These are phyloP conservation scores for Oscheius sp. DNA, from an alignment of 2,888 invertebrate species.

Conservation along the genomic window DNA sequence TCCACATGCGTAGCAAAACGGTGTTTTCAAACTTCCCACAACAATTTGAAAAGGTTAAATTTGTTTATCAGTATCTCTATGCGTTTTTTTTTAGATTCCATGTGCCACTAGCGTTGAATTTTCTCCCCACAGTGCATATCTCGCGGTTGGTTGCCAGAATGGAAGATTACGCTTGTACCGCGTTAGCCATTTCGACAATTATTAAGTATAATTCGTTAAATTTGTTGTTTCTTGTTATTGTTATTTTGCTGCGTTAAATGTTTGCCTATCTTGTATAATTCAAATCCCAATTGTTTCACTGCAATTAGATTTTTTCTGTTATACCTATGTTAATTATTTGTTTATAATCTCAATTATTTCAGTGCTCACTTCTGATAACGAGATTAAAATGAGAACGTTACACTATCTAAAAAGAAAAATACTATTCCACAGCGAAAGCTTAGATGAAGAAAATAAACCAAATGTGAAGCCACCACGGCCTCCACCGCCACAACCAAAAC, in stretches of 20 bases:
- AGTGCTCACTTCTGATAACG: no score
- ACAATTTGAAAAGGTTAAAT: conserved; percentile 39
- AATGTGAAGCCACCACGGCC: no score
- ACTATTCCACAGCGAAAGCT: no score
- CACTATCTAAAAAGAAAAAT: no score
- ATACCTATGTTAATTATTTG: no score
- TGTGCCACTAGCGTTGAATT: conserved; percentile 44
- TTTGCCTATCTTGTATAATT: neutral
- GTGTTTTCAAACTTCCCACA: conserved; percentile 55
- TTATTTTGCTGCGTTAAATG: neutral
- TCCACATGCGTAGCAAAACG: conserved; percentile 49
- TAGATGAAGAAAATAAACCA: no score
- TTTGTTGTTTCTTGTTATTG: conserved; percentile 17
- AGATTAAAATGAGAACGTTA: no score
- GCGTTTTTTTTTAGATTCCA: conserved; percentile 29
- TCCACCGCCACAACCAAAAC: no score
- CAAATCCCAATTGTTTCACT: no score
- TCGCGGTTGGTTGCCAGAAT: conserved; percentile 49
- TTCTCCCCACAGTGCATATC: conserved; percentile 52
- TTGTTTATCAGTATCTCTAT: neutral
- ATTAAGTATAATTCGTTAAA: conserved; percentile 24
- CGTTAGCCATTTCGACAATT: conserved; percentile 47
- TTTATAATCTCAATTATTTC: no score
- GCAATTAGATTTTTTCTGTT: no score
- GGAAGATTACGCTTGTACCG: conserved; percentile 47